Evolutionary conservation across 2,888 invertebrate species (phyloP).

Genomic region (Polyommatus icarus): DNA sequence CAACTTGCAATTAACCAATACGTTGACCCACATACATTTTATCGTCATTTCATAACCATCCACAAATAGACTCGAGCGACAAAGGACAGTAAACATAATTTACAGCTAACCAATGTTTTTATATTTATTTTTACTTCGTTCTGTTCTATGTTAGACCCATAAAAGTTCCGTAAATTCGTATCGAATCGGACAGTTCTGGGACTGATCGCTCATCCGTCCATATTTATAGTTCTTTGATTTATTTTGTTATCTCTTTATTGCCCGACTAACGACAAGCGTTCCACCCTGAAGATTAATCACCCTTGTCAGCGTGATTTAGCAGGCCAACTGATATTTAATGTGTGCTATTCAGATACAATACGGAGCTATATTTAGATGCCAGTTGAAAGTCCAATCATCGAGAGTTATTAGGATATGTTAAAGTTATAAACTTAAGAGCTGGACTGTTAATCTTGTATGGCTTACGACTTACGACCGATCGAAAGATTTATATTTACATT

Average conservation of each 20-base stretch:
- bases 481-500: not conserved
- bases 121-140: conserved; percentile 67
- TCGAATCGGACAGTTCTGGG: conserved; percentile 66
- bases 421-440: conserved; percentile 34
- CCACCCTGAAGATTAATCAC: conserved; percentile 77
- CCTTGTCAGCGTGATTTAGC: conserved; percentile 77
- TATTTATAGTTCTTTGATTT: conserved; percentile 79
- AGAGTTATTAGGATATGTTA: conserved; percentile 42
- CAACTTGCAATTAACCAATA: conserved; percentile 20
- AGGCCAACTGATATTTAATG: conserved; percentile 78
- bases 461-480: not conserved
- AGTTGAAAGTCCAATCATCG: conserved; percentile 64
- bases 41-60: conserved; percentile 32
- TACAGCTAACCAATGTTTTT: conserved; percentile 65
- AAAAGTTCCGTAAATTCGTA: conserved; percentile 73
- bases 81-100: conserved; percentile 69
- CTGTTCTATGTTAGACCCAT: conserved; percentile 64
- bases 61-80: conserved; percentile 46
- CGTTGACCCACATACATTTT: conserved; percentile 28
- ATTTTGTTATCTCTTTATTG: conserved; percentile 80
- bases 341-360: conserved; percentile 72
- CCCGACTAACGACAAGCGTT: conserved; percentile 77
- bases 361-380: conserved; percentile 70
- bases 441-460: not conserved
- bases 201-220: conserved; percentile 72